These are phyloP conservation scores for Onchidella celtica DNA, from an alignment of 2,888 invertebrate genomes.

Conservation along the genomic window DNA sequence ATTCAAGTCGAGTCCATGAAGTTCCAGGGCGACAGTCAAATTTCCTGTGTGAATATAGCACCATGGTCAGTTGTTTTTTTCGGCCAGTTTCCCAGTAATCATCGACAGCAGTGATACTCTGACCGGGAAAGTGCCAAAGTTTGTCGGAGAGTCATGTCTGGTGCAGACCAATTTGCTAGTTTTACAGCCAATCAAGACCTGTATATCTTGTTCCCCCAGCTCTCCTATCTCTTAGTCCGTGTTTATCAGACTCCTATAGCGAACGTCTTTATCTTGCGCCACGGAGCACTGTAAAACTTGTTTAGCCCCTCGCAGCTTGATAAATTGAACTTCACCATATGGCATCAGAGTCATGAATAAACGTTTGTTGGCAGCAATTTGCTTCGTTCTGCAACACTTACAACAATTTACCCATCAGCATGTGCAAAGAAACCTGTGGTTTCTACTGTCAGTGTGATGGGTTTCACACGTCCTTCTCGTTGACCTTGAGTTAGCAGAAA, in stretches of 20 bases:
- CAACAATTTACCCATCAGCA: background rate
- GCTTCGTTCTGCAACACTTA: background rate
- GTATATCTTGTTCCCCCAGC: background rate
- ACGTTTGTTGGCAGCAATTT: background rate
- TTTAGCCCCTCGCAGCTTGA: background rate
- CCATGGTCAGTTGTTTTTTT: conserved; percentile 13
- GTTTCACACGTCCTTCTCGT: no score
- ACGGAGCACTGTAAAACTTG: conserved; percentile 10
- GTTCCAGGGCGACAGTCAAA: background rate
- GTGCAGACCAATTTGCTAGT: conserved; percentile 10
- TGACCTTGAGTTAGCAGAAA: no score
- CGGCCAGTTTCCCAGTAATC: background rate
- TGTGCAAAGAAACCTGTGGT: no score
- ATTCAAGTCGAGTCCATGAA: background rate
- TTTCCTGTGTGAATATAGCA: background rate
- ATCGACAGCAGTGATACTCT: background rate
- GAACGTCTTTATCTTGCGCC: conserved; percentile 18
- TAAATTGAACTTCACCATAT: background rate
- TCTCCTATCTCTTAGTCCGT: background rate
- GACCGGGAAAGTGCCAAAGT: background rate
- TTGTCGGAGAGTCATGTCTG: background rate
- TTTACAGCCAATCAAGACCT: conserved; percentile 16
- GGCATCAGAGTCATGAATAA: background rate
- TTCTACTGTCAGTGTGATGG: no score
- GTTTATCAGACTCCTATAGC: conserved; percentile 20